Evolutionary conservation across 1,140 invertebrate species (phyloP).

Genomic region (Anastatus disparis): DNA sequence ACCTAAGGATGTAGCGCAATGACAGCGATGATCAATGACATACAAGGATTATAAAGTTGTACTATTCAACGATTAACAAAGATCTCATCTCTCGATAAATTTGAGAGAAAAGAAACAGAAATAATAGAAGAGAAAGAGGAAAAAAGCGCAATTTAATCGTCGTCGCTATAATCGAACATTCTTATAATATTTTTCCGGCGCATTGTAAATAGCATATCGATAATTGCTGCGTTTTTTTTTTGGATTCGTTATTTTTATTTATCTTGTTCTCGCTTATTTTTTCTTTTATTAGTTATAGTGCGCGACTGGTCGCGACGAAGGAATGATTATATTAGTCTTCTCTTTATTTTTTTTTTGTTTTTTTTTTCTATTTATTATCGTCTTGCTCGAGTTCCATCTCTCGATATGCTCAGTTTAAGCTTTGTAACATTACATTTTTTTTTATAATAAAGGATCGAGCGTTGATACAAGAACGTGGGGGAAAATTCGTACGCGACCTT

Average conservation of each 20-base stretch:
- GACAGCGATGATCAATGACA: conserved; percentile 41
- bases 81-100: no score
- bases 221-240: conserved; percentile 52
- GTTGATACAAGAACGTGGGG: conserved; percentile 20
- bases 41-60: conserved; percentile 26
- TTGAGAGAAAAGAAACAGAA: no score
- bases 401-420: no score
- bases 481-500: conserved; percentile 41
- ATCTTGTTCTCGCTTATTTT: conserved; percentile 47
- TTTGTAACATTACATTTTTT: conserved; percentile 23
- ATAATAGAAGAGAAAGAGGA: background rate
- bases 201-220: conserved; percentile 45
- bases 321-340: conserved; percentile 52
- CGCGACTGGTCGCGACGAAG: conserved; percentile 54
- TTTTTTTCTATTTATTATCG: conserved; percentile 34
- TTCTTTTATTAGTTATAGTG: conserved; percentile 50
- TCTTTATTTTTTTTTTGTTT: conserved; percentile 30
- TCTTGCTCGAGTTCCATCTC: conserved; percentile 27
- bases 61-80: conserved; percentile 41
- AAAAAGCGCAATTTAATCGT: conserved; percentile 19
- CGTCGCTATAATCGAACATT: conserved; percentile 49
- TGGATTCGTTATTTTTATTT: conserved; percentile 45
- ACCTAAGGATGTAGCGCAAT: conserved; percentile 17
- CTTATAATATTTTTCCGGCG: conserved; percentile 39
- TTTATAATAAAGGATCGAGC: conserved; percentile 23